phyloP scores from a whole-genome alignment of 2,113 vertebrate species.

The Sorex fumeus region DNA sequence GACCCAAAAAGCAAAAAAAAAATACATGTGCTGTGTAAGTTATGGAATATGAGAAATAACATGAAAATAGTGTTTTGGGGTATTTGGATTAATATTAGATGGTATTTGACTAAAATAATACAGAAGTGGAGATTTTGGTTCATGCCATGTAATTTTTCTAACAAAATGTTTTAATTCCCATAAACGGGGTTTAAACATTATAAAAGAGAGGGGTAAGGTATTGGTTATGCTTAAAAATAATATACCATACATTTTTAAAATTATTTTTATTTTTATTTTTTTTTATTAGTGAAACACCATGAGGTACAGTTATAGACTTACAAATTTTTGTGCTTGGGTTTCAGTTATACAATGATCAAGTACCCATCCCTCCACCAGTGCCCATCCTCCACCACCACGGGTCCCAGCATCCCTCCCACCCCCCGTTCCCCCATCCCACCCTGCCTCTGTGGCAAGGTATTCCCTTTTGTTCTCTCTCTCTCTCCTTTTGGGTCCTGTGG shows the following conservation, averaged over 20 bases:
- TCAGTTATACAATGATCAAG: no score
- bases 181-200: conserved; percentile 16
- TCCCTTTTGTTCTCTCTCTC: no score
- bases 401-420: no score
- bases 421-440: no score
- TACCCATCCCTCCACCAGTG: no score
- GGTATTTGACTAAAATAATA: background rate
- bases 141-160: conserved; percentile 33
- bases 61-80: background rate
- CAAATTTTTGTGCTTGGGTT: no score
- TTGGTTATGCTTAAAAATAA: conserved; percentile 26
- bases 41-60: background rate
- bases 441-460: no score
- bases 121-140: background rate
- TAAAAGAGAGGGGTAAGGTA: background rate
- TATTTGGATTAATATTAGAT: background rate
- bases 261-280: background rate
- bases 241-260: background rate
- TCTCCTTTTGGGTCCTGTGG: no score
- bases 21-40: background rate
- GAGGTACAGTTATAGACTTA: no score
- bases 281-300: no score
- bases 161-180: background rate
- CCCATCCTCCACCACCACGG: no score
- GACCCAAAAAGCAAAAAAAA: no score